Conservation (phyloP, 2,888 invertebrate species). For the Agrypnus murinus region DNA sequence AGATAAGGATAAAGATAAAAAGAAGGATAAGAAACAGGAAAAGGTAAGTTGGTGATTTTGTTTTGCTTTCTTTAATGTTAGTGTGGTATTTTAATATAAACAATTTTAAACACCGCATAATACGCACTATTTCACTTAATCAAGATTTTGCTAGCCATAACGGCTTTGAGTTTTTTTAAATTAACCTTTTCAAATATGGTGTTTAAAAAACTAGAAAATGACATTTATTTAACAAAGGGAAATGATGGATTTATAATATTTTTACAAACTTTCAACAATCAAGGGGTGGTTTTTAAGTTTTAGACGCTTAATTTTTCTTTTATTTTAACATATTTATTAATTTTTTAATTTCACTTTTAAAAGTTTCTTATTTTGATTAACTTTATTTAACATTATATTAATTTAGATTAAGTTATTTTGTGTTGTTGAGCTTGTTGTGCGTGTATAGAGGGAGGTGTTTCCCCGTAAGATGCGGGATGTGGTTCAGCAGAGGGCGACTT, state of each 20-base stretch:
- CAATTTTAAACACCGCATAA: conserved; percentile 42
- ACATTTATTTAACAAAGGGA: background rate
- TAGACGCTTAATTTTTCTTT: conserved; percentile 74
- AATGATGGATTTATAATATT: conserved; percentile 3
- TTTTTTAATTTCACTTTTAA: conserved; percentile 73
- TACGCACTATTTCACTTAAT: conserved; percentile 39
- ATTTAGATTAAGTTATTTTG: conserved; percentile 62
- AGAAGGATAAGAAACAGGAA: conserved; percentile 72
- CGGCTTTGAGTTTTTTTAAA: conserved; percentile 29
- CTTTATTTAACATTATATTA: conserved; percentile 58
- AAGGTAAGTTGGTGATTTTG: conserved; percentile 68
- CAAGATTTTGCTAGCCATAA: conserved; percentile 19
- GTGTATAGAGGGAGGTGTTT: conserved; percentile 81
- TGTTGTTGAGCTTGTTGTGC: conserved; percentile 69
- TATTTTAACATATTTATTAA: conserved; percentile 72
- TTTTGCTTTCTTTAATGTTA: conserved; percentile 21
- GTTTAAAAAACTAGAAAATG: background rate
- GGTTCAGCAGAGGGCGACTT: conserved; percentile 72
- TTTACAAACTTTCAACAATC: background rate
- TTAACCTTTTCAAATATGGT: background rate
- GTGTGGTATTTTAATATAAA: conserved; percentile 27
- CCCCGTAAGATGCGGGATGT: conserved; percentile 88
- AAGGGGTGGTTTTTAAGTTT: conserved; percentile 49
- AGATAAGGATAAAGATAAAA: conserved; percentile 72
- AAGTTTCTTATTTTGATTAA: conserved; percentile 67